Conservation (phyloP, 2,113 vertebrate genomes). For the Corythaeola cristata region DNA sequence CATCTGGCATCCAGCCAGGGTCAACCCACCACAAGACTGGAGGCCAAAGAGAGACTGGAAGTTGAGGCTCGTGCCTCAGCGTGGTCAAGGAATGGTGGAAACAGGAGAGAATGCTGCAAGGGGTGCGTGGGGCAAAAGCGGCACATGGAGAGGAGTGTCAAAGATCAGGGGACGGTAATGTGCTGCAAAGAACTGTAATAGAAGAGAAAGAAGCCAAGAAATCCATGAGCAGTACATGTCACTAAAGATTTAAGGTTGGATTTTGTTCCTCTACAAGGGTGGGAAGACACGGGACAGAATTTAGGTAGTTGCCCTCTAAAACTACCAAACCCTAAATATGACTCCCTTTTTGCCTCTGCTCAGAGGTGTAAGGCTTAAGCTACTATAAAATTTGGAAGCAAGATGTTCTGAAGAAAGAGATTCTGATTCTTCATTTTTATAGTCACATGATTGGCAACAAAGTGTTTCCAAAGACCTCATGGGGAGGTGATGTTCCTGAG, state of each 20-base stretch:
- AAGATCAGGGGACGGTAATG: background rate
- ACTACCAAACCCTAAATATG: background rate
- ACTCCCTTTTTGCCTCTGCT: background rate
- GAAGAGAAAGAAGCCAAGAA: background rate
- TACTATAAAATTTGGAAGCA: background rate
- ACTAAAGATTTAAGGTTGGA: background rate
- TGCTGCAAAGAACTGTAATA: background rate
- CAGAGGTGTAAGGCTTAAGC: background rate
- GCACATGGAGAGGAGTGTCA: fast-evolving
- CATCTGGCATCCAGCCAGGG: background rate
- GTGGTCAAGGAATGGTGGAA: fast-evolving
- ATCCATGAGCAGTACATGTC: background rate
- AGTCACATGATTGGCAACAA: background rate
- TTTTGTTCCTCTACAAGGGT: background rate
- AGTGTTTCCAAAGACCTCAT: background rate
- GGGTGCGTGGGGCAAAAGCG: fast-evolving
- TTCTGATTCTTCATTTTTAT: background rate
- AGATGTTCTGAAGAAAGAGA: background rate
- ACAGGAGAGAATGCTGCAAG: background rate
- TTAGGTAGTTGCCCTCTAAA: background rate
- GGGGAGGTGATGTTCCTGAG: background rate
- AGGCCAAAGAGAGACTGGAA: background rate
- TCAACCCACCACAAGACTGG: background rate
- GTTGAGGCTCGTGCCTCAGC: background rate
- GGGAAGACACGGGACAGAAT: background rate